These are phyloP conservation scores for Drosophila testacea DNA, from an alignment of 2,888 invertebrate genomes.

Conservation along the genomic window DNA sequence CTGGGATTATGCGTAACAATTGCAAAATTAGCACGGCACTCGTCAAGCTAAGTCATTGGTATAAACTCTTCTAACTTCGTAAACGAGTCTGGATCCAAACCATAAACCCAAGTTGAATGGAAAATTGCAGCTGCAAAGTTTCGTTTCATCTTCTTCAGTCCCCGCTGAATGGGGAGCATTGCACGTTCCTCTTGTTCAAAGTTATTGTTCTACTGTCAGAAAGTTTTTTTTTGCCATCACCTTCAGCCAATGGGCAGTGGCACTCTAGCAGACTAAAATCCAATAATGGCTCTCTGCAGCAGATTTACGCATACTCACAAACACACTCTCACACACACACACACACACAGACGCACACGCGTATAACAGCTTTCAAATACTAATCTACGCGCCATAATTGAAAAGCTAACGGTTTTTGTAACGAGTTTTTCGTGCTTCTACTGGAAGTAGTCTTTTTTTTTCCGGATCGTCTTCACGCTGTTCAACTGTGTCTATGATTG, in stretches of 20 bases:
- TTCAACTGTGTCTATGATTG: neutral
- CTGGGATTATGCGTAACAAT: conserved; percentile 51
- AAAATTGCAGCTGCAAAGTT: conserved; percentile 56
- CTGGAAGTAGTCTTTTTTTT: conserved; percentile 59
- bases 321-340: conserved; percentile 14
- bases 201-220: conserved; percentile 73
- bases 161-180: conserved; percentile 8
- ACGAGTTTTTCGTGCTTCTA: conserved; percentile 76
- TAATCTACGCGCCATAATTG: conserved; percentile 79
- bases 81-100: conserved; percentile 20
- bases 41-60: conserved; percentile 20
- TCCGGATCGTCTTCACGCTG: conserved; percentile 19
- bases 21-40: conserved; percentile 19
- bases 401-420: conserved; percentile 78
- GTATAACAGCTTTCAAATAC: conserved; percentile 66
- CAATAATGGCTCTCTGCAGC: conserved; percentile 64
- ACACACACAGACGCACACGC: conserved; percentile 1
- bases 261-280: conserved; percentile 50
- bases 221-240: conserved; percentile 51
- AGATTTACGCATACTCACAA: conserved; percentile 66
- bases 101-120: conserved; percentile 47
- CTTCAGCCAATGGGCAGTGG: conserved; percentile 46
- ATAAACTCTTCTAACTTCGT: conserved; percentile 38
- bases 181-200: conserved; percentile 68
- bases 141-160: conserved; percentile 10